phyloP scores from a whole-genome alignment of 1,140 invertebrate genomes.

The Drosophila parabipectinata region DNA sequence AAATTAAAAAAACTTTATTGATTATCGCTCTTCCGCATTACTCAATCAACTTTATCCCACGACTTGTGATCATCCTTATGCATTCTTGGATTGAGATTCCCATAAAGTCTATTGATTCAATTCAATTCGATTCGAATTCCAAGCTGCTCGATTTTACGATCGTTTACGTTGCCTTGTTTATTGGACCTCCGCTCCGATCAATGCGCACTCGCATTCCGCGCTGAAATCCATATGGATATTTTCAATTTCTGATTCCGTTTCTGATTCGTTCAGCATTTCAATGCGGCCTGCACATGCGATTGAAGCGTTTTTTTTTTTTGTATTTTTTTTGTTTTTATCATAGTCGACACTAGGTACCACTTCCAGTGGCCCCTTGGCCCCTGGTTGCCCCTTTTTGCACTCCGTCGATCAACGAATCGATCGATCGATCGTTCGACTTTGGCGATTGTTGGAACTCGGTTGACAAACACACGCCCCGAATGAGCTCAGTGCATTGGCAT shows the following conservation, averaged over 20 bases:
- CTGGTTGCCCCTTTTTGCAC: slow-evolving; percentile 1
- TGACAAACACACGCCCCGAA: slow-evolving; percentile 67
- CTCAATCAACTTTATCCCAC: not conserved
- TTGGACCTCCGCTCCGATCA: slow-evolving; percentile 27
- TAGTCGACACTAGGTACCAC: slow-evolving; percentile 7
- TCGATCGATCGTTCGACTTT: slow-evolving; percentile 50
- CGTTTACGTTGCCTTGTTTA: slow-evolving; percentile 41
- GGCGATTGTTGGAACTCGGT: slow-evolving; percentile 64
- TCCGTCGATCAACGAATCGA: slow-evolving; percentile 19
- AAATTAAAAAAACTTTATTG: too few species aligned
- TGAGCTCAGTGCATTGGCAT: slow-evolving; percentile 80
- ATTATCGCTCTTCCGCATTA: not conserved
- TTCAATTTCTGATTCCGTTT: slow-evolving; percentile 49
- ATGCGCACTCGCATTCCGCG: slow-evolving; percentile 54
- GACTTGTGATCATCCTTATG: slow-evolving; percentile 1
- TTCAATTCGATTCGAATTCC: slow-evolving; percentile 32
- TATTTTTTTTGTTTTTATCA: slow-evolving; percentile 40
- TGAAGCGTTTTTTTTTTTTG: not conserved
- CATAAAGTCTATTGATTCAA: slow-evolving; percentile 5
- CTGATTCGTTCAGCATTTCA: slow-evolving; percentile 67
- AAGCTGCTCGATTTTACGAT: slow-evolving; percentile 33
- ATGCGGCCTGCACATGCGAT: slow-evolving; percentile 61
- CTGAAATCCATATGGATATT: slow-evolving; percentile 68
- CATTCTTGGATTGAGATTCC: not conserved
- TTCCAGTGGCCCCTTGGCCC: slow-evolving; percentile 7